Evolutionary conservation across 1,140 invertebrate species (phyloP).

Genomic region (Aphidius gifuensis): DNA sequence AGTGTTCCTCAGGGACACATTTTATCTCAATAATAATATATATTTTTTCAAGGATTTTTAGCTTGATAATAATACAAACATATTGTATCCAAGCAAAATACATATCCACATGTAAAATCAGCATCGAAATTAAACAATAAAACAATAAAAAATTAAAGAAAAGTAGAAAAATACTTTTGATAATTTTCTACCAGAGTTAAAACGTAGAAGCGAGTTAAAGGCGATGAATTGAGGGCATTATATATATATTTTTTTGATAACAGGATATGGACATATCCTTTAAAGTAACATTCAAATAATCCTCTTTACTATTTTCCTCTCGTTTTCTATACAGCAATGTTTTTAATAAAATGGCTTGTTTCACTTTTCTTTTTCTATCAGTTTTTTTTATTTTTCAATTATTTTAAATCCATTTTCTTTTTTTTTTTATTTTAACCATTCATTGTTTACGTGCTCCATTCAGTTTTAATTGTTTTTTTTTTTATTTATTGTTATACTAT

Average conservation of each 20-base stretch:
- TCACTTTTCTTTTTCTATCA: constrained; percentile 15
- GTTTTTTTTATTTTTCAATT: constrained; percentile 9
- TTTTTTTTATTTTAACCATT: neutral
- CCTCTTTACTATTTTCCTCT: constrained; percentile 4
- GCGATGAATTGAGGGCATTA: constrained; percentile 1
- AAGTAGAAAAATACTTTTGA: too few relatives aligned
- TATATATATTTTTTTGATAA: neutral
- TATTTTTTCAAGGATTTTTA: neutral
- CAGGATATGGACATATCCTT: constrained; percentile 23
- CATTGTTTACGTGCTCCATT: neutral
- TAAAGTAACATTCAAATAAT: constrained; percentile 14
- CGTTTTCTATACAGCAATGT: too few relatives aligned
- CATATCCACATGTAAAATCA: too few relatives aligned
- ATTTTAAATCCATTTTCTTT: neutral
- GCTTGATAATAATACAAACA: neutral
- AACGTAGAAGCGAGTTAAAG: neutral
- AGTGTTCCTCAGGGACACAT: too few relatives aligned
- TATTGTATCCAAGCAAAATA: neutral
- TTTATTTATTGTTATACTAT: neutral
- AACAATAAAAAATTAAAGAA: too few relatives aligned
- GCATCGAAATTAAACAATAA: too few relatives aligned
- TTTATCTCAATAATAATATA: neutral
- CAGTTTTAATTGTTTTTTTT: neutral
- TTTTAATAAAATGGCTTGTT: neutral
- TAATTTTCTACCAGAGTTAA: too few relatives aligned